A percentile compares a stretch with the other conserved stretches of the same genome.
phyloP scores from a whole-genome alignment of 92 coral and sea anemone genomes.

The Phymanthus crucifer region DNA sequence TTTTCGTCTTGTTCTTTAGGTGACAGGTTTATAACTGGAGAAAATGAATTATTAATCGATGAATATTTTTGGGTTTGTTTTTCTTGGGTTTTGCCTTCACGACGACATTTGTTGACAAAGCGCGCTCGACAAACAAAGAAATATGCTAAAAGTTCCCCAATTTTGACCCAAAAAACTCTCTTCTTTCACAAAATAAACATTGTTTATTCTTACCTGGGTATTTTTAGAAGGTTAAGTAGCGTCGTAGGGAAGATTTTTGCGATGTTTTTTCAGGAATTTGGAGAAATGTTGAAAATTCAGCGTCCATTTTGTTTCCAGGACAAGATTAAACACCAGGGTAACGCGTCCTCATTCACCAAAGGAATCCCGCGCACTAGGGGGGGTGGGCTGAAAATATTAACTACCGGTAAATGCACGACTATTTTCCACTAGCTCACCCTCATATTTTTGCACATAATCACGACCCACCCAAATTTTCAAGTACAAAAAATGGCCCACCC shows the following conservation, averaged over 20 bases:
- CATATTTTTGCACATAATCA: no score
- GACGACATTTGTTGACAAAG: constrained; percentile 3
- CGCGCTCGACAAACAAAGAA: not conserved
- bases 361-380: no score
- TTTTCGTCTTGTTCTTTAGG: not conserved
- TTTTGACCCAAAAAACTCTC: not conserved
- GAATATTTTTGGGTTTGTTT: constrained; percentile 10
- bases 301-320: constrained; percentile 6
- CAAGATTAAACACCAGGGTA: not conserved
- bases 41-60: not conserved
- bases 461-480: no score
- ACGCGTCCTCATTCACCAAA: not conserved
- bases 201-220: not conserved
- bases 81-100: constrained; percentile 14
- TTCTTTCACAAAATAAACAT: not conserved
- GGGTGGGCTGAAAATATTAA: no score
- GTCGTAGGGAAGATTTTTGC: not conserved
- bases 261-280: not conserved
- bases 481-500: no score
- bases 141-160: not conserved
- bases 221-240: not conserved
- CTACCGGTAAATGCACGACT: no score
- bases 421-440: no score
- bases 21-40: constrained; percentile 4
- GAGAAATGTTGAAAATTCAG: not conserved